Conservation (phyloP, 2,888 invertebrate species). For the Tetragnatha montana region DNA sequence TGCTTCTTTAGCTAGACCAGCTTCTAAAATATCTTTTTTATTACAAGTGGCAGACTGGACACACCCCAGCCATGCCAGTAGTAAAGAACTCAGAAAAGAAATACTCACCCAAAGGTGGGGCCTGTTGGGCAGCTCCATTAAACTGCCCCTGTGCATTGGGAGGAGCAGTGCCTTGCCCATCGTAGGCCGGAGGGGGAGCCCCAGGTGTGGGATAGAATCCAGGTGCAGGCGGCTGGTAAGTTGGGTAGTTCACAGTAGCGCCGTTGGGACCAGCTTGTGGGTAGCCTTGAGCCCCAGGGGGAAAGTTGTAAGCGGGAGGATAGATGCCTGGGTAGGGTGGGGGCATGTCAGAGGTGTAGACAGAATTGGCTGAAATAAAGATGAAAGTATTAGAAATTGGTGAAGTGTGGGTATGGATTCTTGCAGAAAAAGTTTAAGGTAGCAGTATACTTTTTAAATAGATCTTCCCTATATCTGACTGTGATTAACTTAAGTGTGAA, state of each 20-base stretch:
- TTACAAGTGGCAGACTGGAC: too few species aligned
- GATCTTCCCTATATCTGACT: background rate
- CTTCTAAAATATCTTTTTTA: too few species aligned
- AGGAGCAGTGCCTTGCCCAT: background rate
- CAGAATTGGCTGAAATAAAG: constrained; percentile 82
- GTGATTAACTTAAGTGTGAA: background rate
- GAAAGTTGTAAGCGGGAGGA: constrained; percentile 63
- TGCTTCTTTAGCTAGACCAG: too few species aligned
- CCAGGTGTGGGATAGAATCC: background rate
- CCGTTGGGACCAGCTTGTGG: constrained; percentile 49
- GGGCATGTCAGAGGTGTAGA: constrained; percentile 92
- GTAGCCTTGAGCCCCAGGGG: constrained; percentile 44
- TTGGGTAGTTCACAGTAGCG: background rate
- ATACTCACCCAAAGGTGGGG: constrained; percentile 29
- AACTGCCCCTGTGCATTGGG: constrained; percentile 18
- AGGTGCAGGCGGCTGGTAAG: background rate
- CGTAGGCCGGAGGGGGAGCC: constrained; percentile 42
- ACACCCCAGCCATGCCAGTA: too few species aligned
- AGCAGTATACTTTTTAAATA: background rate
- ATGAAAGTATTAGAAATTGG: background rate
- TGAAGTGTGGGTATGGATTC: background rate
- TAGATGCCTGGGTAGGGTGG: constrained; percentile 95
- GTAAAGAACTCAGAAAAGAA: too few species aligned
- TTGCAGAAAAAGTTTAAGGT: background rate
- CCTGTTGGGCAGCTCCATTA: constrained; percentile 19